Evolutionary conservation across 2,888 invertebrate genomes (phyloP), one percentile per base, ranked within the genome.

Genomic region (Chrysolina americana): DNA sequence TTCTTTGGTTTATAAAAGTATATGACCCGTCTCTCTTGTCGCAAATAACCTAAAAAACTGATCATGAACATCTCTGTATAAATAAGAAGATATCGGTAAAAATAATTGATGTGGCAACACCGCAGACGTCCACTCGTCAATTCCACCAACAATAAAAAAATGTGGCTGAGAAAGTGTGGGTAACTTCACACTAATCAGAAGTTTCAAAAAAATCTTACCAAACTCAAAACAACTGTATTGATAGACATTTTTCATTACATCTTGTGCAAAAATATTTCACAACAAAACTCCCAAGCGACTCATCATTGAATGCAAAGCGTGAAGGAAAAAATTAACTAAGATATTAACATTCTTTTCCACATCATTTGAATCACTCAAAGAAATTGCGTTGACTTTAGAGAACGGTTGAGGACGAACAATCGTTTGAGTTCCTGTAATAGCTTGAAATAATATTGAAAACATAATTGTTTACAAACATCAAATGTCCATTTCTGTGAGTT

Each of bases 391-490:
- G 19, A 56, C 13, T 6, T 10, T 56, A 36, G 2, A 28, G 59
- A n/a, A 59, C 13, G 9, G n/a, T 13, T 17, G 59, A 36, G 4
- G 59, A 17, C 10, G 8, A 59, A 15, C 1, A 6, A 36, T 59
- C 36, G 36, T 59, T n/a, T 28, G 59, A 36, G 36, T 59, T 23
- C 15, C n/a, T 59, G 28, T 36, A 28, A 36, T 15, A n/a, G 13
- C 3, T 28, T 36, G 59, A n/a, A 28, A 59, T 36, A 36, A 59
- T 59, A 59, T 36, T 28, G 28, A 59, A 59, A n/a, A 36, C 15
- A 15, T 17, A 59, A 59, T 59, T 36, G 59, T 59, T 28, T 59
- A 59, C 59, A 59, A 59, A 59, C 59, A 59, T 59, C 28, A 59
- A 59, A 59, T 59, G 59, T 0, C 59, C 59, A 59, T 59, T 59